Percentiles rank a stretch among this genome's conserved stretches.
Evolutionary conservation across 2,113 vertebrate species (phyloP).

Genomic region (Scophthalmus maximus): DNA sequence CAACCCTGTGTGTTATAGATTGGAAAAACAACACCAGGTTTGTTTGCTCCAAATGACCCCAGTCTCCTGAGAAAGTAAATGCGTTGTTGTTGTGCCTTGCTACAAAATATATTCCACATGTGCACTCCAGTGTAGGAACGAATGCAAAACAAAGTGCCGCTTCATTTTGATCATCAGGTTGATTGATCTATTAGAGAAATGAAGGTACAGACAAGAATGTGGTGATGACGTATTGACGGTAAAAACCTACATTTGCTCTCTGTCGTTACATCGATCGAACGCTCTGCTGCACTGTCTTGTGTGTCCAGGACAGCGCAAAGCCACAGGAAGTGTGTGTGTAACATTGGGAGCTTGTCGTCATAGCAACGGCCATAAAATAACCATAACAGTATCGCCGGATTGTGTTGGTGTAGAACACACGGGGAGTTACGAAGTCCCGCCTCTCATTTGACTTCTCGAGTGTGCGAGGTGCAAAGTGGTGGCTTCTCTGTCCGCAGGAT

Average conservation of each 20-base stretch:
- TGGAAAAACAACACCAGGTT: too few relatives aligned
- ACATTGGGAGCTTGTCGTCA: slow-evolving; percentile 47
- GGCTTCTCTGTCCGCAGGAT: slow-evolving; percentile 5
- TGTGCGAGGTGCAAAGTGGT: too few relatives aligned
- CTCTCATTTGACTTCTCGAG: too few relatives aligned
- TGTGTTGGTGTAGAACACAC: neutral
- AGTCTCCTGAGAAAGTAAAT: too few relatives aligned
- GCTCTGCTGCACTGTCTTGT: neutral
- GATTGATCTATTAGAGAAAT: too few relatives aligned
- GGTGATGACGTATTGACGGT: neutral
- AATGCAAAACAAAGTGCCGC: too few relatives aligned
- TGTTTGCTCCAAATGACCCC: too few relatives aligned
- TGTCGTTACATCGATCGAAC: neutral
- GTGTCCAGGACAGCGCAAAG: slow-evolving; percentile 57
- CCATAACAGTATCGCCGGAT: neutral
- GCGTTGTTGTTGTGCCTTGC: too few relatives aligned
- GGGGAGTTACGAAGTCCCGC: neutral
- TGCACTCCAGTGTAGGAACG: too few relatives aligned
- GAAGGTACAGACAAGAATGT: neutral
- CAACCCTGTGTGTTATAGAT: neutral
- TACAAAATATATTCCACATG: too few relatives aligned
- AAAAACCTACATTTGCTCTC: neutral
- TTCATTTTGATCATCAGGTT: too few relatives aligned
- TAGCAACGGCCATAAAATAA: slow-evolving; percentile 53
- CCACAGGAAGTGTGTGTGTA: neutral